These are phyloP conservation scores for Phylloscopus trochiloides DNA, from an alignment of 2,113 vertebrate species.

Conservation along the genomic window DNA sequence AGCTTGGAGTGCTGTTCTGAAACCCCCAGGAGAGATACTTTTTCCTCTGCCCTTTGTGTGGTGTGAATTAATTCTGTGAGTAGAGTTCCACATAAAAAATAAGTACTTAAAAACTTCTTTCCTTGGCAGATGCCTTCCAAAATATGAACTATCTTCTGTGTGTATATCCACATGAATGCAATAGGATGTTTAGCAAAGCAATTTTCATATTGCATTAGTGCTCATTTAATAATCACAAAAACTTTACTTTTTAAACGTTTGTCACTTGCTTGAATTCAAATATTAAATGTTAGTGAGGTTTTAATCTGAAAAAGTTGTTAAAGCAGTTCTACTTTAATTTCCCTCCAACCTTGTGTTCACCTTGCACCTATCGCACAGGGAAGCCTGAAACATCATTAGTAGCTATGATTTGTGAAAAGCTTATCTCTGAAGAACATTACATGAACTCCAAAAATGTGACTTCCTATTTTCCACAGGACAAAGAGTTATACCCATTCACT, in stretches of 20 bases:
- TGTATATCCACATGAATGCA: background rate
- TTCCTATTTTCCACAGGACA: conserved; percentile 1
- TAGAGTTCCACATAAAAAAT: background rate
- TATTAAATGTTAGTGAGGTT: background rate
- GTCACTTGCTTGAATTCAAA: background rate
- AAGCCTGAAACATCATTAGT: background rate
- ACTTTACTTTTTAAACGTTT: conserved; percentile 1
- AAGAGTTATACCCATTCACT: background rate
- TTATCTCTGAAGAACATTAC: conserved; percentile 31
- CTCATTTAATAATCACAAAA: conserved; percentile 21
- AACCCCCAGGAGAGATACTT: background rate
- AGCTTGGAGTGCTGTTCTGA: background rate
- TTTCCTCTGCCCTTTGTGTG: background rate
- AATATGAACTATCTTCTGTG: background rate
- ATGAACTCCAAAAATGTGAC: background rate
- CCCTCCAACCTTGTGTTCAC: conserved; percentile 24
- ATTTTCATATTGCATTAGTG: background rate
- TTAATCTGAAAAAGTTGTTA: background rate
- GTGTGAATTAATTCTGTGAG: background rate
- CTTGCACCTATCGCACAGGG: background rate
- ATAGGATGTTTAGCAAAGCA: background rate
- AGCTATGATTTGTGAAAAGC: conserved; percentile 9
- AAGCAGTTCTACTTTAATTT: background rate
- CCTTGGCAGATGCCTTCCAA: background rate
- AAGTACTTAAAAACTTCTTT: background rate